These are phyloP conservation scores for Bombus sibiricus DNA, from an alignment of 1,140 invertebrate species.

Conservation along the genomic window DNA sequence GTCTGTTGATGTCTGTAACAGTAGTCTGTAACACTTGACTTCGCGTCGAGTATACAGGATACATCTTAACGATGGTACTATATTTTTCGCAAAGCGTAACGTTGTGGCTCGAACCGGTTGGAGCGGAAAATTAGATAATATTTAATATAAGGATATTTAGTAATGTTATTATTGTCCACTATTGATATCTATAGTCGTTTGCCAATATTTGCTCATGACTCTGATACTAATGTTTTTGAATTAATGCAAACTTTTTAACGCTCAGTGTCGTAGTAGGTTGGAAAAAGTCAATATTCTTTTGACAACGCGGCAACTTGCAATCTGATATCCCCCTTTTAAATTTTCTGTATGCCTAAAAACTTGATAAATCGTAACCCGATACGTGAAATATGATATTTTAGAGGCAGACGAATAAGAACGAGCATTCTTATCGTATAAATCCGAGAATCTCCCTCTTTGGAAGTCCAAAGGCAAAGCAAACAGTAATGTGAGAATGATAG, in stretches of 20 bases:
- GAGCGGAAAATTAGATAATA: neutral
- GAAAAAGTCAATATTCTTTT: constrained; percentile 55
- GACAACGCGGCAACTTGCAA: constrained; percentile 57
- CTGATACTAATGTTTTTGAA: neutral
- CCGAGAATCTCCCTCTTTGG: constrained; percentile 63
- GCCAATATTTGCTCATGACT: neutral
- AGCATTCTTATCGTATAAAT: constrained; percentile 68
- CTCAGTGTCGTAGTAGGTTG: neutral
- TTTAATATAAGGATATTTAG: neutral
- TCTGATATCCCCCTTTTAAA: constrained; percentile 63
- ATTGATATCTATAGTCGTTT: neutral
- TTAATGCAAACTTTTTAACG: neutral
- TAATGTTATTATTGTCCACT: no score
- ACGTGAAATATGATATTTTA: constrained; percentile 65
- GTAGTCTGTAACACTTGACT: constrained; percentile 40
- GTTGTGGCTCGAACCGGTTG: neutral
- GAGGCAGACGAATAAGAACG: constrained; percentile 64
- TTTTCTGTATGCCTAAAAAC: constrained; percentile 65
- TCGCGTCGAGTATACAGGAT: constrained; percentile 8
- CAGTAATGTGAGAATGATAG: constrained; percentile 69
- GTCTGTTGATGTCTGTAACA: constrained; percentile 3
- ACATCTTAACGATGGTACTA: constrained; percentile 36
- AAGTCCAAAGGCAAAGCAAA: constrained; percentile 63
- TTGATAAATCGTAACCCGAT: constrained; percentile 68
- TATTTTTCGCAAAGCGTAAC: constrained; percentile 10